phyloP scores from a whole-genome alignment of 2,113 vertebrate genomes.

The Heterocephalus glaber region DNA sequence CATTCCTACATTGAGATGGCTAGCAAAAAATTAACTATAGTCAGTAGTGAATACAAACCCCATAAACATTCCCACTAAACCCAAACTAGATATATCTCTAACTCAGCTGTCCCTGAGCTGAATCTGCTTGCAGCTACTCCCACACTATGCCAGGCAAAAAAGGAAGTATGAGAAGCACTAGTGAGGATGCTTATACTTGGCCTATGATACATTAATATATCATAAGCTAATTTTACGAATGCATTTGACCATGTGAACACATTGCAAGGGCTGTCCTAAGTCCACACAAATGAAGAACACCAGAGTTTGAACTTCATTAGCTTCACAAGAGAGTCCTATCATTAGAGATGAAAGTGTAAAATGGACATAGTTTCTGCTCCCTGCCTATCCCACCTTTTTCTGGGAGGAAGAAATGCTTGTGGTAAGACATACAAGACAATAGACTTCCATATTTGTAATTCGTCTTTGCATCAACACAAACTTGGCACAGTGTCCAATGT shows the following conservation, averaged over 20 bases:
- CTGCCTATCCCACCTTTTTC: neutral
- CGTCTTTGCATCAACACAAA: neutral
- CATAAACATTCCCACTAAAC: constrained; percentile 11
- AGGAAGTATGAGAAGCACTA: neutral
- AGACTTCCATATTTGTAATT: neutral
- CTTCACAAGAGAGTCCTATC: neutral
- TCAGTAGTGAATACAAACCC: neutral
- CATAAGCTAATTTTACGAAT: neutral
- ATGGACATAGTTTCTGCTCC: neutral
- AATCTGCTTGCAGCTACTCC: neutral
- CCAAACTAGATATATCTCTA: neutral
- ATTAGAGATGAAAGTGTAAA: neutral
- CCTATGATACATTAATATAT: neutral
- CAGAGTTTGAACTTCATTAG: neutral
- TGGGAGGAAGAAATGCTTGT: neutral
- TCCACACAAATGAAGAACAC: neutral
- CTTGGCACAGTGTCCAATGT: neutral
- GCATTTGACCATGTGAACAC: neutral
- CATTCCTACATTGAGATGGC: neutral
- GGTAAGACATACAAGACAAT: neutral
- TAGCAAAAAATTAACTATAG: constrained; percentile 3
- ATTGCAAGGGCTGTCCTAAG: neutral
- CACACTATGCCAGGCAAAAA: neutral
- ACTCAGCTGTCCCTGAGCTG: neutral
- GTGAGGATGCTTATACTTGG: neutral